Conservation (phyloP, 2,113 vertebrate genomes). For the Synchiropus splendidus region DNA sequence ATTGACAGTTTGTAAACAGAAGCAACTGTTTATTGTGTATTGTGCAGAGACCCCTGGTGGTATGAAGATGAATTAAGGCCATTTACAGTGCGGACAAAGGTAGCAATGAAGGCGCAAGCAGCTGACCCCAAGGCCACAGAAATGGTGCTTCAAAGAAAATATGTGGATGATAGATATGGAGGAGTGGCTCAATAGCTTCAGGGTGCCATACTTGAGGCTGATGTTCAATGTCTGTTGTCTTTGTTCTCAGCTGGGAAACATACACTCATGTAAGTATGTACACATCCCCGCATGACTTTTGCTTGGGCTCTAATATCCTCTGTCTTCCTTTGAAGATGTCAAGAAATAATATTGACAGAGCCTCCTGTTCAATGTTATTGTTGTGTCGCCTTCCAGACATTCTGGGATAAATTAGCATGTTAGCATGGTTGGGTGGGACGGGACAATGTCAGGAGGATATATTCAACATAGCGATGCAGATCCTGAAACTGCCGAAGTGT, state of each 20-base stretch:
- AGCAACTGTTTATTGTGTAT: slow-evolving; percentile 37
- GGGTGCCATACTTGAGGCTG: slow-evolving; percentile 35
- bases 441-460: slow-evolving; percentile 3
- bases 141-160: slow-evolving; percentile 30
- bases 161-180: slow-evolving; percentile 34
- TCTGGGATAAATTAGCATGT: slow-evolving; percentile 27
- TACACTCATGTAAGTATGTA: slow-evolving; percentile 13
- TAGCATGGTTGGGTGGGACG: slow-evolving; percentile 5
- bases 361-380: slow-evolving; percentile 60
- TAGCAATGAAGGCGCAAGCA: neutral
- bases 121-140: slow-evolving; percentile 11
- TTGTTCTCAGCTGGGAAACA: slow-evolving; percentile 22
- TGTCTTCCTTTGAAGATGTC: slow-evolving; percentile 54
- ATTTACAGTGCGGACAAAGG: slow-evolving; percentile 1
- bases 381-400: slow-evolving; percentile 53
- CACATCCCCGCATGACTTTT: slow-evolving; percentile 20
- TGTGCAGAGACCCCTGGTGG: slow-evolving; percentile 62
- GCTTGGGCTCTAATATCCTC: slow-evolving; percentile 49
- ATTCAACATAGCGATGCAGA: too few species aligned
- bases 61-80: slow-evolving; percentile 8
- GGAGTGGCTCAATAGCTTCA: slow-evolving; percentile 27
- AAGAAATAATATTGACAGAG: slow-evolving; percentile 60
- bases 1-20: too few species aligned
- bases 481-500: neutral
- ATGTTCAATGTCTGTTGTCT: slow-evolving; percentile 21